Conservation (phyloP, 2,113 vertebrate genomes). For the Stictonetta naevosa region DNA sequence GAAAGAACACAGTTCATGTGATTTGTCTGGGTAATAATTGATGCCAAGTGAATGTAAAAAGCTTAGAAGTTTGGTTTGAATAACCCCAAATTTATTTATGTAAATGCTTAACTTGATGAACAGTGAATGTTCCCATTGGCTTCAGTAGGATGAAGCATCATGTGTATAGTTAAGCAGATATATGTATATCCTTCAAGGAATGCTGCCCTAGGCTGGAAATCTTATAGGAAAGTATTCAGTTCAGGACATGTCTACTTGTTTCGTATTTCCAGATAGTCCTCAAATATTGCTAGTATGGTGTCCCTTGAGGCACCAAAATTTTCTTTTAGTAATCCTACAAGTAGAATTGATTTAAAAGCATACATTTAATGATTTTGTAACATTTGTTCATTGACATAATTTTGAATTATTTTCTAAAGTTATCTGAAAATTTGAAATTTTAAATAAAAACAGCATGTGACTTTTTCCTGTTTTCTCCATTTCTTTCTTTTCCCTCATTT, state of each 20-base stretch:
- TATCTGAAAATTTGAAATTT: neutral
- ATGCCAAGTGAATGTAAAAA: neutral
- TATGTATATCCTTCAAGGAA: slow-evolving; percentile 53
- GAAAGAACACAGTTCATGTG: neutral
- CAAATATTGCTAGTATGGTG: neutral
- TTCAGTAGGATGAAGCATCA: slow-evolving; percentile 9
- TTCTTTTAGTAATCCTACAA: slow-evolving; percentile 26
- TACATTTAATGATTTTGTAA: slow-evolving; percentile 43
- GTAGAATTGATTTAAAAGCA: slow-evolving; percentile 36
- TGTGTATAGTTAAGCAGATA: slow-evolving; percentile 16
- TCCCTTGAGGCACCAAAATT: slow-evolving; percentile 22
- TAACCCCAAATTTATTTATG: slow-evolving; percentile 56
- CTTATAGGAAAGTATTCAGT: slow-evolving; percentile 50
- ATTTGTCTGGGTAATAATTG: slow-evolving; percentile 51
- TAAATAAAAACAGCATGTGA: neutral
- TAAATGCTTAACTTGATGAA: slow-evolving; percentile 52
- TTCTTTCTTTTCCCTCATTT: neutral
- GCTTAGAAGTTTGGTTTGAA: slow-evolving; percentile 59
- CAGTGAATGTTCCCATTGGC: slow-evolving; percentile 39
- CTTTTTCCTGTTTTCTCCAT: neutral
- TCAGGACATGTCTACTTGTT: slow-evolving; percentile 57
- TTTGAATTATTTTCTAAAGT: neutral
- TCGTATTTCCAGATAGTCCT: slow-evolving; percentile 55
- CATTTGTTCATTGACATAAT: slow-evolving; percentile 26
- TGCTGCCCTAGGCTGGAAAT: slow-evolving; percentile 61